Evolutionary conservation across 1,140 invertebrate genomes (phyloP).

Genomic region (Leptopilina clavipes): DNA sequence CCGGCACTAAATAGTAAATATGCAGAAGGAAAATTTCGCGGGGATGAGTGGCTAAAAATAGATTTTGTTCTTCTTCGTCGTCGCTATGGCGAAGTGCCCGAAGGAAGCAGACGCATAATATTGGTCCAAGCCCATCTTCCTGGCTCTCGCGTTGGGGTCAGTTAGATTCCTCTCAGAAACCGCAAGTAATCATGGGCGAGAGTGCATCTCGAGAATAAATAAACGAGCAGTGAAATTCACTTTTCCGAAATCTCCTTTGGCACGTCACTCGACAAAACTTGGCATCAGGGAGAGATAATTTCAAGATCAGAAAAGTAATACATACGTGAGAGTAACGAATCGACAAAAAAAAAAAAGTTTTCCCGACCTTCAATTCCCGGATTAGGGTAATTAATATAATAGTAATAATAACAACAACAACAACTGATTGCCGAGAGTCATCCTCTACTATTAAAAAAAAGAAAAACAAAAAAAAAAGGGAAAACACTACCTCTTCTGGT

Average conservation of each 20-base stretch:
- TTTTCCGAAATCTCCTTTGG: constrained; percentile 49
- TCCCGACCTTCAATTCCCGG: background rate
- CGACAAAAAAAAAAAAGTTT: constrained; percentile 32
- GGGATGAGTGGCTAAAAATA: constrained; percentile 77
- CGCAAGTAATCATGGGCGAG: constrained; percentile 7
- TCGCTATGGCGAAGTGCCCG: constrained; percentile 86
- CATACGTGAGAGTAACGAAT: background rate
- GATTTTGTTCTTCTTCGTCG: constrained; percentile 75
- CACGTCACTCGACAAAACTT: constrained; percentile 40
- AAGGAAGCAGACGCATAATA: constrained; percentile 85
- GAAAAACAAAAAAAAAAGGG: background rate
- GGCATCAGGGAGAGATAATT: constrained; percentile 36
- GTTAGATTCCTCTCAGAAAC: constrained; percentile 11
- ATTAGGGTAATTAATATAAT: background rate
- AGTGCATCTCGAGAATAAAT: constrained; percentile 74
- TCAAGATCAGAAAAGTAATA: constrained; percentile 4
- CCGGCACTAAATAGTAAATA: background rate
- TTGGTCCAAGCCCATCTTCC: constrained; percentile 2
- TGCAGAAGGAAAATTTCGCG: background rate
- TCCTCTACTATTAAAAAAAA: background rate
- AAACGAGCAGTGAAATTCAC: constrained; percentile 45
- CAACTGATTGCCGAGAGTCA: background rate
- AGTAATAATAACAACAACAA: no score
- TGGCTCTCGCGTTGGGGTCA: background rate
- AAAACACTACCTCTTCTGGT: constrained; percentile 30